Conservation (phyloP, 2,113 vertebrate genomes). For the Osmerus mordax region DNA sequence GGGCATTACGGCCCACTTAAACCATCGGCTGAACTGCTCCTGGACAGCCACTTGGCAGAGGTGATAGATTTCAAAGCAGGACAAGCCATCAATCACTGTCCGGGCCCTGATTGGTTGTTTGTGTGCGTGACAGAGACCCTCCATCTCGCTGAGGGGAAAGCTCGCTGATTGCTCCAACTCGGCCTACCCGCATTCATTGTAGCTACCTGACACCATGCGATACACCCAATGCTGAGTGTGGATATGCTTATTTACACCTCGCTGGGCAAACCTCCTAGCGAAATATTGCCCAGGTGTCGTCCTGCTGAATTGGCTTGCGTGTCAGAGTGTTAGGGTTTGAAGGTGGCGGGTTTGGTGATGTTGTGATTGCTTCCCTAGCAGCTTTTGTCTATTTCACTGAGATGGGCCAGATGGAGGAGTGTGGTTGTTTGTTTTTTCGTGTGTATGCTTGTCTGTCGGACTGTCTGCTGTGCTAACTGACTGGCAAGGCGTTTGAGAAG, state of each 20-base stretch:
- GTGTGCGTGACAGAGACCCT: constrained; percentile 83
- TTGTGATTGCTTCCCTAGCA: constrained; percentile 45
- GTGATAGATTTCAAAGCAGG: constrained; percentile 87
- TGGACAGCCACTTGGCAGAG: constrained; percentile 76
- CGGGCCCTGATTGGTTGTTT: constrained; percentile 87
- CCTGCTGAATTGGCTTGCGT: constrained; percentile 48
- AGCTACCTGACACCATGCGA: constrained; percentile 77
- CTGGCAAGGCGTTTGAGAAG: constrained; percentile 65
- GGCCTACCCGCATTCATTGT: constrained; percentile 76
- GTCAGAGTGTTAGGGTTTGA: not conserved
- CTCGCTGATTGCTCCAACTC: constrained; percentile 83
- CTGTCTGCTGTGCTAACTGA: constrained; percentile 50
- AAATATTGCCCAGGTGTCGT: constrained; percentile 61
- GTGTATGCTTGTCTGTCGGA: constrained; percentile 49
- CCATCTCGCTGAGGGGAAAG: constrained; percentile 85
- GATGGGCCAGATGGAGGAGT: constrained; percentile 50
- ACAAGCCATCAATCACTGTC: constrained; percentile 84
- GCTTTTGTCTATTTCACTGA: constrained; percentile 57
- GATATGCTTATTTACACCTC: constrained; percentile 76
- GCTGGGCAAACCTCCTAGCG: constrained; percentile 58
- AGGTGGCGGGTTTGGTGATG: constrained; percentile 37
- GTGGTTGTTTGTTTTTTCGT: constrained; percentile 56
- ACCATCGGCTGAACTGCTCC: constrained; percentile 34
- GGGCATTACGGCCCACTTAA: constrained; percentile 83
- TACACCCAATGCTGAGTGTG: constrained; percentile 69